Base-by-base conservation (phyloP, 2,113 vertebrate species). In the Notarius quadriscutis region DNA sequence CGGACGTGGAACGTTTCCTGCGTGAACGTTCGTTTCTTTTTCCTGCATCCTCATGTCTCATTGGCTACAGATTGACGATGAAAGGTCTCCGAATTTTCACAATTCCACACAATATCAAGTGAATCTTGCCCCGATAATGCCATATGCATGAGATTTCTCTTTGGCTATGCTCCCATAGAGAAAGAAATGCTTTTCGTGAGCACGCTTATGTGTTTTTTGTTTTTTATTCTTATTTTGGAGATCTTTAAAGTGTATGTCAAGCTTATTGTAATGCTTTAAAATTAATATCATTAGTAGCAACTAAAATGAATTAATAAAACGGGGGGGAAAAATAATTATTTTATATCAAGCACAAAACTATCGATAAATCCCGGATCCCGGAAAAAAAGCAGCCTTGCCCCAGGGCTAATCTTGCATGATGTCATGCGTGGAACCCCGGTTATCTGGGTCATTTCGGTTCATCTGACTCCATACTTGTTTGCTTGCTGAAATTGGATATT, bases 111-210 rank as follows among this genome's bases (percentile, higher is more conserved):
- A n/a, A 2, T 51, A 55, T 80, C 27, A n/a, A 67, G 41, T 15
- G 60, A 80, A 86, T 53, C 60, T 25, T 17, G 60, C 74, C 10
- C 27, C 67, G 50, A 41, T 18, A 48, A 25, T 62, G 10, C 84
- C 57, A 85, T 58, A 41, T 57, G 67, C 27, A 72, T 72, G 51
- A 57, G 83, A 84, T 77, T 50, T 85, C 50, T 48, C 9, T 27
- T 62, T 62, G 84, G 71, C 71, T 63, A 7, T 77, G 7, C 25
- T 85, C 71, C 71, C 83, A 41, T 58, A 7, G 22, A 12, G 83
- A 55, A 7, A 71, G 65, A 57, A 75, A 60, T 34, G 67, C 20
- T n/a, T 81, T 80, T 17, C 27, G 1, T 77, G 27, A 75, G 34
- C 27, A n/a, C n/a, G 4, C 34, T n/a, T 53, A 1, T 34, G 18